Percentiles rank a stretch among this genome's conserved stretches.
phyloP scores from a whole-genome alignment of 2,888 invertebrate species.

The Oscheius sp. region DNA sequence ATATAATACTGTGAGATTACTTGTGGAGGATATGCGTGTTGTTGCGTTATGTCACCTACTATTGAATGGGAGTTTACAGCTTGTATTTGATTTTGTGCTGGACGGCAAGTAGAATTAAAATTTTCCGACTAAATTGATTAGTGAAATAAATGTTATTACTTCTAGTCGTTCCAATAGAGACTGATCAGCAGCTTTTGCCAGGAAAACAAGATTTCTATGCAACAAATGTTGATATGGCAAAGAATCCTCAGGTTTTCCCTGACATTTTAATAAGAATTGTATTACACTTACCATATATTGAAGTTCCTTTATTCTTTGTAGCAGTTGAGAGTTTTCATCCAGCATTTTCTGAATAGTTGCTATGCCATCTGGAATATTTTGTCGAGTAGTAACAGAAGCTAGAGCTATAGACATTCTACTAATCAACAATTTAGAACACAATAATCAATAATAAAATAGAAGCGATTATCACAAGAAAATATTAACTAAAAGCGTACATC shows the following conservation, averaged over 20 bases:
- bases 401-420: conserved; percentile 50
- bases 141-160: no score
- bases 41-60: no score
- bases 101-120: no score
- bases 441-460: not conserved
- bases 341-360: conserved; percentile 76
- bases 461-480: no score
- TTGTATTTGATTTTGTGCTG: no score
- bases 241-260: conserved; percentile 52
- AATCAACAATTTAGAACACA: not conserved
- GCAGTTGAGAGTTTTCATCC: conserved; percentile 94
- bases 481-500: no score
- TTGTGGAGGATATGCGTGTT: no score
- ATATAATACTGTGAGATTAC: no score
- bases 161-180: conserved; percentile 43
- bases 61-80: no score
- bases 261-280: not conserved
- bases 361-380: conserved; percentile 39
- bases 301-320: conserved; percentile 94
- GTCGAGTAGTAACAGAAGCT: not conserved
- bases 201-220: conserved; percentile 92
- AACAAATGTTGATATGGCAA: conserved; percentile 85
- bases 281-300: conserved; percentile 78
- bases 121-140: no score
- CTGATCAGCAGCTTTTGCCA: conserved; percentile 91